phyloP scores from a whole-genome alignment of 2,888 invertebrate genomes.

The Tiphia femorata region DNA sequence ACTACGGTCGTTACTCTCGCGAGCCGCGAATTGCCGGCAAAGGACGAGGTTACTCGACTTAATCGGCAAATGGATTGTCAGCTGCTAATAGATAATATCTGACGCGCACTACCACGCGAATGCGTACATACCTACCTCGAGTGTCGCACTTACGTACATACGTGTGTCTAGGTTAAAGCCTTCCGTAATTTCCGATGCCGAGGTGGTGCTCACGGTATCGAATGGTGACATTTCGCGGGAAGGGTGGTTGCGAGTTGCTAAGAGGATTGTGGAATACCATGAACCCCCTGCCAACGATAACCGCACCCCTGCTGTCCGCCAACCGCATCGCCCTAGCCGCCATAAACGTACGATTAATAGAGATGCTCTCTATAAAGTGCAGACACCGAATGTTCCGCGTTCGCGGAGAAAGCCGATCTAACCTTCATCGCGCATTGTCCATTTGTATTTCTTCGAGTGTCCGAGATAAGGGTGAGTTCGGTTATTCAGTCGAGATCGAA shows the following conservation, averaged over 20 bases:
- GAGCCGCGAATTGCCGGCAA: not conserved
- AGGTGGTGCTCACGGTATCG: conserved; percentile 29
- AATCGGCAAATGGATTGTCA: conserved; percentile 1
- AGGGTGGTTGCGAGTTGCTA: conserved; percentile 39
- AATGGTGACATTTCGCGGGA: conserved; percentile 47
- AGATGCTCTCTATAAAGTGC: conserved; percentile 18
- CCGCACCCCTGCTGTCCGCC: conserved; percentile 31
- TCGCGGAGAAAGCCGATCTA: not conserved
- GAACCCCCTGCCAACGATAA: conserved; percentile 41
- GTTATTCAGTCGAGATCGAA: no score
- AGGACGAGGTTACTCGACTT: conserved; percentile 12
- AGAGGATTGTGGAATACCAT: conserved; percentile 54
- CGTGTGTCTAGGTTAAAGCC: conserved; percentile 30
- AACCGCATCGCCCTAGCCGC: conserved; percentile 20
- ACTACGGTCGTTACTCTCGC: not conserved
- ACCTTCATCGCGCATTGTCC: not conserved
- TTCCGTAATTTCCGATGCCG: conserved; percentile 30
- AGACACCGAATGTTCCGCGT: not conserved
- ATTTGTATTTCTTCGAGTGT: conserved; percentile 1
- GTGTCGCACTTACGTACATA: no score
- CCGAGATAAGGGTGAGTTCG: no score
- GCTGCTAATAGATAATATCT: conserved; percentile 1
- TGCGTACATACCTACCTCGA: conserved; percentile 6
- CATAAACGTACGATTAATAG: conserved; percentile 39
- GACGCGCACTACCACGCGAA: not conserved